Conservation (phyloP, 2,113 vertebrate species). For the Bubalus kerabau region DNA sequence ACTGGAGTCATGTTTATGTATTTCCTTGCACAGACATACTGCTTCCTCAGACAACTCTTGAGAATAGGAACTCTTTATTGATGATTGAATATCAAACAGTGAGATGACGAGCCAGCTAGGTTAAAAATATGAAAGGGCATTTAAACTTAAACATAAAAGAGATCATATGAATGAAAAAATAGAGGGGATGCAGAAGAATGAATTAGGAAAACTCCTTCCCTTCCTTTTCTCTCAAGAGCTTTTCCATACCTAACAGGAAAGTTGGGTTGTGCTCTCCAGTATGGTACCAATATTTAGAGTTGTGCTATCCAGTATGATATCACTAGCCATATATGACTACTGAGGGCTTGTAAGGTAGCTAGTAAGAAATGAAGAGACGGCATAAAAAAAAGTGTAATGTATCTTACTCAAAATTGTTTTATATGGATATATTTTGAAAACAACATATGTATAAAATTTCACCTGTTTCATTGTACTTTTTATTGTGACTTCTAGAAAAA, state of each 20-base stretch:
- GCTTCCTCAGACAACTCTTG: neutral
- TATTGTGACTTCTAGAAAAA: neutral
- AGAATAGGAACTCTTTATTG: constrained; percentile 22
- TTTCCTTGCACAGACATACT: neutral
- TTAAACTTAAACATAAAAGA: constrained; percentile 5
- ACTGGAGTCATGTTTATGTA: constrained; percentile 44
- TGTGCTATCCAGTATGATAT: accelerated
- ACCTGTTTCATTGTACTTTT: neutral
- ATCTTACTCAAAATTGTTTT: neutral
- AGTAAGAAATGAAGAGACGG: neutral
- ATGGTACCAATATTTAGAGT: accelerated
- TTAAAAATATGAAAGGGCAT: constrained; percentile 24
- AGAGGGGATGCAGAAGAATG: accelerated
- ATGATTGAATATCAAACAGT: constrained; percentile 16
- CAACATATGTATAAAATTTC: neutral
- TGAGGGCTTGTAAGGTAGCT: too few relatives aligned
- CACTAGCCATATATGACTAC: neutral
- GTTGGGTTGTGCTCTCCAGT: too few relatives aligned
- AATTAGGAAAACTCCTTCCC: neutral
- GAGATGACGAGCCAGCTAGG: neutral
- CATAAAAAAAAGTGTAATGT: neutral
- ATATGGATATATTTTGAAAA: neutral
- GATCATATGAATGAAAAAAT: neutral
- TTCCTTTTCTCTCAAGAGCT: neutral
- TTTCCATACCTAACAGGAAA: neutral